Conservation (phyloP, 1,140 invertebrate species). For the Pseudomyrmex sp. region DNA sequence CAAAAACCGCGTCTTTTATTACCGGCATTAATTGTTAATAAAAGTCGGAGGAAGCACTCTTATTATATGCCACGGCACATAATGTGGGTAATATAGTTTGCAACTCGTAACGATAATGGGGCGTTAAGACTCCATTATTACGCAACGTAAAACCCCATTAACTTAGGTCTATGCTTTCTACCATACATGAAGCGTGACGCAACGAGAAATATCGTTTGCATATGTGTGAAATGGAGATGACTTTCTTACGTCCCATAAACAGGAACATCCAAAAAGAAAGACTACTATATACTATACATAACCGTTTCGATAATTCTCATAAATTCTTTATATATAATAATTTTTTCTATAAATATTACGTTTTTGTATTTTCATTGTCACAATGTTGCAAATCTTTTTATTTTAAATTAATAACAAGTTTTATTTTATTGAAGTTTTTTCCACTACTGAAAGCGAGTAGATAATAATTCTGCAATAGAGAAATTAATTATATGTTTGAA, state of each 20-base stretch:
- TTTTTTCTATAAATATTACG: too few relatives aligned
- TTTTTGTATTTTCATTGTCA: too few relatives aligned
- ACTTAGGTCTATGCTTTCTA: conserved; percentile 55
- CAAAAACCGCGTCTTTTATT: conserved; percentile 54
- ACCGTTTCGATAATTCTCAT: neutral
- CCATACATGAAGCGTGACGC: conserved; percentile 54
- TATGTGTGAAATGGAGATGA: conserved; percentile 40
- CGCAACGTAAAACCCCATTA: conserved; percentile 64
- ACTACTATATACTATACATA: neutral
- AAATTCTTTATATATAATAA: too few relatives aligned
- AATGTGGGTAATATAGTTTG: conserved; percentile 62
- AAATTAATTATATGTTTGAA: too few relatives aligned
- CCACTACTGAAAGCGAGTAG: too few relatives aligned
- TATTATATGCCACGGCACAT: conserved; percentile 50
- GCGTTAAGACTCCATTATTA: conserved; percentile 65
- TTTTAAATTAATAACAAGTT: too few relatives aligned
- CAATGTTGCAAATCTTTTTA: too few relatives aligned
- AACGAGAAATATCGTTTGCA: conserved; percentile 53
- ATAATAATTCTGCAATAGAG: too few relatives aligned
- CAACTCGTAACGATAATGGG: conserved; percentile 66
- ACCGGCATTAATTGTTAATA: conserved; percentile 60
- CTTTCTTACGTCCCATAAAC: conserved; percentile 28
- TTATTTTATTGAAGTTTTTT: too few relatives aligned
- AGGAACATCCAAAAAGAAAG: neutral
- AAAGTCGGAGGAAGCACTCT: conserved; percentile 53